Evolutionary conservation across 2,888 invertebrate genomes (phyloP).

Genomic region (Orthonevra nobilis): DNA sequence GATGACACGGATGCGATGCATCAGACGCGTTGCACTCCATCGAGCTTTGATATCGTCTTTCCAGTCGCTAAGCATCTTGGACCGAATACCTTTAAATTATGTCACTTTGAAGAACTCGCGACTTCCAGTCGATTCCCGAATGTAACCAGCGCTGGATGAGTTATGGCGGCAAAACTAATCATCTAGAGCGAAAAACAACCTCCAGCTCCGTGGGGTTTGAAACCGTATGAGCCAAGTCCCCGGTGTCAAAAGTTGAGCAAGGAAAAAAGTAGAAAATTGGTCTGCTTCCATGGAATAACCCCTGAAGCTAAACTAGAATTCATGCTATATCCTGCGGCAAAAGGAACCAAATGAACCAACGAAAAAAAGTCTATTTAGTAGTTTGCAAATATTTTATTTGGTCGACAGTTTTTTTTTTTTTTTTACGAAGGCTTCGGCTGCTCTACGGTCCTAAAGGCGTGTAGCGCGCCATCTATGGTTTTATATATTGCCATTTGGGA

Average conservation of each 20-base stretch:
- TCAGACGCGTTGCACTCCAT: constrained; percentile 40
- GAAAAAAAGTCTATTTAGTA: constrained; percentile 44
- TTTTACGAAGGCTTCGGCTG: constrained; percentile 15
- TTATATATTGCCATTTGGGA: constrained; percentile 39
- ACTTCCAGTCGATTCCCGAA: constrained; percentile 26
- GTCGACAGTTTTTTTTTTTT: constrained; percentile 7
- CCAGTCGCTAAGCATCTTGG: not conserved
- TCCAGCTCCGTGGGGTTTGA: not conserved
- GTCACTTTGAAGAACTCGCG: constrained; percentile 1
- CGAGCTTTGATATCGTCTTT: not conserved
- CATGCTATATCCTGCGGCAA: not conserved
- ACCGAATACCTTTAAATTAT: constrained; percentile 1
- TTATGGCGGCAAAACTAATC: constrained; percentile 44
- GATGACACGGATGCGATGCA: constrained; percentile 60
- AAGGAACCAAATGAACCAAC: not conserved
- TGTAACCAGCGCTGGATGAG: constrained; percentile 36
- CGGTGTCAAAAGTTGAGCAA: constrained; percentile 39
- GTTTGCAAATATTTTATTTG: too few species aligned
- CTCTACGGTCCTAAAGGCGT: not conserved
- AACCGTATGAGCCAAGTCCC: constrained; percentile 19
- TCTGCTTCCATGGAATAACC: constrained; percentile 61
- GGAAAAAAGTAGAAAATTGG: constrained; percentile 60
- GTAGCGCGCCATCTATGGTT: not conserved
- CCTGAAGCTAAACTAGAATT: constrained; percentile 36
- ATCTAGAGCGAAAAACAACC: constrained; percentile 39